Evolutionary conservation across 2,797 vertebrate species (phyloP).

Genomic region (Echeneis naucrates): DNA sequence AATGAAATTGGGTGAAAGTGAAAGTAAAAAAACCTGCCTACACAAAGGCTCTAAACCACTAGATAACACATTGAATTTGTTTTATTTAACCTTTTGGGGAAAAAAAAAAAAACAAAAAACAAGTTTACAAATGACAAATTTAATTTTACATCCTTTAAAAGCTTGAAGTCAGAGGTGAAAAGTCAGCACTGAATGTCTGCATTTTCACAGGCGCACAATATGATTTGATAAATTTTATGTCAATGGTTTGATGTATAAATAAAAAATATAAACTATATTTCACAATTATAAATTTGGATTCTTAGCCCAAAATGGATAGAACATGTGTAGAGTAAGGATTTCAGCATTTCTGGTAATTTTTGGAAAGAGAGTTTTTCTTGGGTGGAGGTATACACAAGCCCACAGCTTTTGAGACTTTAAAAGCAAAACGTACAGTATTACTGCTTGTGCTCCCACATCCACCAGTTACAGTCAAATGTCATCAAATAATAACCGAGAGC

Average conservation of each 20-base stretch:
- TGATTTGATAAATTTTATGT: not conserved
- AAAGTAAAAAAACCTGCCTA: too few species aligned
- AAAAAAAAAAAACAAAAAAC: too few species aligned
- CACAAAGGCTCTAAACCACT: not conserved
- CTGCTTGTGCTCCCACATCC: conserved; percentile 1
- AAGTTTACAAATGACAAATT: not conserved
- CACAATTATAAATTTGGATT: not conserved
- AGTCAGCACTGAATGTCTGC: not conserved
- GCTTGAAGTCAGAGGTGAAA: not conserved
- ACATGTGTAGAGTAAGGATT: not conserved
- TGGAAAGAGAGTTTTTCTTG: too few species aligned
- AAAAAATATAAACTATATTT: not conserved
- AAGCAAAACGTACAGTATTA: not conserved
- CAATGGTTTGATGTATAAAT: not conserved
- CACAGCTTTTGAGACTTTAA: not conserved
- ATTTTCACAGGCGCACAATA: not conserved
- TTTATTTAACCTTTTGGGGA: not conserved
- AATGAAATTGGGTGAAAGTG: too few species aligned
- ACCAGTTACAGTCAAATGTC: not conserved
- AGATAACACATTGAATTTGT: not conserved
- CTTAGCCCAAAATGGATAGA: not conserved
- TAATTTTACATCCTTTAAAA: not conserved
- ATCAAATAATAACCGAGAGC: not conserved
- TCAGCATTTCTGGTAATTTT: not conserved
- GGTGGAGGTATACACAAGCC: not conserved